Percentiles rank a stretch among this genome's conserved stretches.
Conservation (phyloP, 2,797 vertebrate genomes). For the Molossus molossus region DNA sequence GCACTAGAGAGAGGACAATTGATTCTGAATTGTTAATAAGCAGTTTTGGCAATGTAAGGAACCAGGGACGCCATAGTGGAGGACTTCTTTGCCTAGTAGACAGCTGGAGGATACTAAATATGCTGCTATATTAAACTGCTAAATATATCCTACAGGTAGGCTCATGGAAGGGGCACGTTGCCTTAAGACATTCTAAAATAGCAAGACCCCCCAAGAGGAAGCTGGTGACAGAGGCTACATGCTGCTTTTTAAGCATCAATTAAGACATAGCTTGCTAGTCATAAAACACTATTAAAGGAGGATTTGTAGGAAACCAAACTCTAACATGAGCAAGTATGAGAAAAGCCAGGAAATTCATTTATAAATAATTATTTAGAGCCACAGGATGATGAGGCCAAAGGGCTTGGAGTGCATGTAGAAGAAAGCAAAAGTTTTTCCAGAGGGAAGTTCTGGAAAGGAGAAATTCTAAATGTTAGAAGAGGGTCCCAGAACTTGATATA, state of each 20-base stretch:
- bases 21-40: slow-evolving; percentile 16
- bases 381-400: not conserved
- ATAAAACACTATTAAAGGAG: not conserved
- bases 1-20: not conserved
- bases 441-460: not conserved
- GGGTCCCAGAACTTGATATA: not conserved
- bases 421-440: slow-evolving; percentile 6
- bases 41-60: slow-evolving; percentile 15
- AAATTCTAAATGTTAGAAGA: not conserved
- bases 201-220: not conserved
- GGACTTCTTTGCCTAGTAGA: not conserved
- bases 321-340: not conserved
- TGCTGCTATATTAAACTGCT: slow-evolving; percentile 12
- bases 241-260: not conserved
- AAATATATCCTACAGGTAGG: not conserved
- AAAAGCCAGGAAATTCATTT: not conserved
- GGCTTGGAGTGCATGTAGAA: not conserved
- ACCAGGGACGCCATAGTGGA: not conserved
- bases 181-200: not conserved
- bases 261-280: not conserved
- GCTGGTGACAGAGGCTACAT: not conserved
- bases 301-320: not conserved
- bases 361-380: not conserved
- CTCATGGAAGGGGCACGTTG: not conserved
- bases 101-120: not conserved